Evolutionary conservation across 2,888 invertebrate species (phyloP), one percentile per base, ranked within the genome.

Genomic region (Ligdia adustata): DNA sequence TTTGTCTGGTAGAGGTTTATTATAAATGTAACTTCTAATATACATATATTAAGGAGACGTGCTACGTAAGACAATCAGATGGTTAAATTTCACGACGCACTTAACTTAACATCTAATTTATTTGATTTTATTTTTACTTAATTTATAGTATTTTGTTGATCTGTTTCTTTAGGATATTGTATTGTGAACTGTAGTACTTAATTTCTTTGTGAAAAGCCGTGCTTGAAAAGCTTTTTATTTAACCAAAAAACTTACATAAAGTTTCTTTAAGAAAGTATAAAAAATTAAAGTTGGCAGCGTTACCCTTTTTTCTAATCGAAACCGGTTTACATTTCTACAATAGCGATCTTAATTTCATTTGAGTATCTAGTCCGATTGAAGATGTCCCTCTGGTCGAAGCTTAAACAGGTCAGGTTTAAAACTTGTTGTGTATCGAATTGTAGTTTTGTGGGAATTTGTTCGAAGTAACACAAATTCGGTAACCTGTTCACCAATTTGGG

Each of bases 391-490:
- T 50, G 49, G 49, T 38, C 18, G 41, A 42, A 6, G 11, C 62
- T n/a, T n/a, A n/a, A n/a, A n/a, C n/a, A n/a, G n/a, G 67, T 78
- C 81, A 78, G 75, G 82, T 82, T 81, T 75, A 42, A 26, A 69
- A 44, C 50, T 47, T 50, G 52, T 43, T 28, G 27, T 48, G 34
- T 40, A 24, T 41, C 3, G 24, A 40, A 55, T 55, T 52, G 49
- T 54, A 52, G 62, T 60, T 62, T 56, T 70, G 69, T 79, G 81
- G 66, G 81, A 80, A 77, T 66, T 64, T 44, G 40, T 40, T 60
- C 52, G 51, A 57, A 64, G 53, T 45, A 44, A 57, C 47, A 42
- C 52, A 64, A 65, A 66, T 70, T 63, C 64, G 64, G 67, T 56
- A 71, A 81, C 82, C 73, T 75, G 79, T 79, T 71, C 59, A 18